A percentile compares a stretch with the other conserved stretches of the same genome.
These are phyloP conservation scores for Sabatieria punctata DNA, from an alignment of 2,888 invertebrate genomes.

Conservation along the genomic window DNA sequence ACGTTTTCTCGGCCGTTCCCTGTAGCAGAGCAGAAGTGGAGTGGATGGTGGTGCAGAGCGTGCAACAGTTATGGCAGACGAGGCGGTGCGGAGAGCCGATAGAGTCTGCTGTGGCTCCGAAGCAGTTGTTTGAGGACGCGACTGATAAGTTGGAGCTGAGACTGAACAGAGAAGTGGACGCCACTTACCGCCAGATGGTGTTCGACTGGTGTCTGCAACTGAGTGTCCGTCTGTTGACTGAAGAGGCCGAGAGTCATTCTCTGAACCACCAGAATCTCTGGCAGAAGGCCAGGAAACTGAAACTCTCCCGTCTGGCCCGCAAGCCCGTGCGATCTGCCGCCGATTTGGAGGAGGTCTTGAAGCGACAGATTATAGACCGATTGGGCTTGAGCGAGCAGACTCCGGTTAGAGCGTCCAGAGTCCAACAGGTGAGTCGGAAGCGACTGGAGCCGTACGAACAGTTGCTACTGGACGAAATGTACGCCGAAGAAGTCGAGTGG, in stretches of 20 bases:
- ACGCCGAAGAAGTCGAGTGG: constrained; percentile 5
- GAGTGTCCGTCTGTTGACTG: neutral
- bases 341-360: neutral
- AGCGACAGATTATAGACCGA: neutral
- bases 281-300: neutral
- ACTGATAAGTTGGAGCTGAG: neutral
- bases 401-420: neutral
- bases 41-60: neutral
- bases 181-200: constrained; percentile 1
- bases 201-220: constrained; percentile 2
- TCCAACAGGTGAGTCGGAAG: neutral
- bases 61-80: neutral
- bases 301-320: neutral
- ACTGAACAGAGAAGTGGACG: constrained; percentile 2
- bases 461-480: constrained; percentile 5
- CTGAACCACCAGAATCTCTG: neutral
- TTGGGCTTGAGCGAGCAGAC: neutral
- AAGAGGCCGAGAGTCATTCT: neutral
- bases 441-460: constrained; percentile 2
- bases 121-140: neutral
- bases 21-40: neutral
- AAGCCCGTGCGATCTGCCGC: neutral
- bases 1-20: constrained; percentile 3
- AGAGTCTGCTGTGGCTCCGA: neutral
- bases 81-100: neutral